Evolutionary conservation across 2,888 invertebrate genomes (phyloP), one percentile per base, ranked within the genome.

Genomic region (Cosmopolites sordidus): DNA sequence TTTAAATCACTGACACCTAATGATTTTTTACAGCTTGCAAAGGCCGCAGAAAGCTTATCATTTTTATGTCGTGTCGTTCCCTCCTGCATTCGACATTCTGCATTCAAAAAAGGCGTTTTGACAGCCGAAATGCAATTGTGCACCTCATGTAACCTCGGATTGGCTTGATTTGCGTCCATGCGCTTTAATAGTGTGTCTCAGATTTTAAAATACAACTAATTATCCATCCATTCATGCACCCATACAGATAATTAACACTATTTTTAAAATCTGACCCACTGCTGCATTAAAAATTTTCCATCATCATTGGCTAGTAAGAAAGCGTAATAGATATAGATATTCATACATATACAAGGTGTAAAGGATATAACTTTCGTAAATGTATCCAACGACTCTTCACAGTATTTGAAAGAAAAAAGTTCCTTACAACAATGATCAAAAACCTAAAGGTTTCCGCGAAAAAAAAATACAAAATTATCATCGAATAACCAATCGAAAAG

Each of bases 21-120:
- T 66, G 65, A 69, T 72, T 71, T 72, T 71, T 72, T 73, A 56
- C 72, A 72, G 72, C 70, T 69, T 67, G 64, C 60, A 64, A 61
- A 45, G 40, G 55, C 56, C 60, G 61, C 65, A 63, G 67, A 69
- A 69, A 68, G 70, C 69, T 71, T 73, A 65, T 66, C 69, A 67
- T 69, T 65, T 64, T 66, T 69, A 66, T 69, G 68, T 69, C 69
- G 67, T 69, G 68, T 66, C 67, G 65, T 66, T 61, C 61, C 68
- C 66, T 64, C 66, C 64, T 64, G 62, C 60, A 60, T 50, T 51
- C 45, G 56, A 63, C 56, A 59, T 64, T 62, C 69, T 68, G 70
- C 70, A 71, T 68, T 61, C 59, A 62, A 56, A 70, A 22, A 69
- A 63, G 68, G 69, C 69, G 63, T 66, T 63, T 64, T 62, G 67